Evolutionary conservation across 2,888 invertebrate species (phyloP).

Genomic region (Meta bourneti): DNA sequence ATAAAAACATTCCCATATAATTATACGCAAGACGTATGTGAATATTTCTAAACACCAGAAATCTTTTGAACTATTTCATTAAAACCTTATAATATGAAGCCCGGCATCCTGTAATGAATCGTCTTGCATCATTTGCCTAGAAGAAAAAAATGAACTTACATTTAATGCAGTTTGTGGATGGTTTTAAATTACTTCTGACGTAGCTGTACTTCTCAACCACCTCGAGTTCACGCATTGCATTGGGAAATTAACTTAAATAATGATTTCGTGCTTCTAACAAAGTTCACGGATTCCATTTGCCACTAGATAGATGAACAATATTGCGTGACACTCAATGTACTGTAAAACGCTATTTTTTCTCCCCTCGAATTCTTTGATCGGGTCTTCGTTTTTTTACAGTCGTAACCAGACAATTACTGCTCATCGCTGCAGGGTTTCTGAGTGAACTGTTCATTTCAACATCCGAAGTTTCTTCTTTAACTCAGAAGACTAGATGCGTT

Average conservation of each 20-base stretch:
- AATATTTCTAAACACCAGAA: background rate
- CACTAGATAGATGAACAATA: background rate
- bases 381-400: background rate
- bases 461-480: background rate
- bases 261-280: background rate
- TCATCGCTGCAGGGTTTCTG: background rate
- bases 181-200: background rate
- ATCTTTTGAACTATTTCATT: background rate
- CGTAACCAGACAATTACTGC: background rate
- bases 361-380: background rate
- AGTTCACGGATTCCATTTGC: conserved; percentile 1
- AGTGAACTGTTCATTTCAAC: background rate
- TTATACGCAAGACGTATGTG: too few relatives aligned
- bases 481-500: background rate
- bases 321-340: background rate
- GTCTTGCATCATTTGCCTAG: background rate
- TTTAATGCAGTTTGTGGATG: background rate
- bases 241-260: background rate
- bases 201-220: background rate
- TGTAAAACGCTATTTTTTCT: background rate
- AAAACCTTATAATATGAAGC: background rate
- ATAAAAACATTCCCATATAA: too few relatives aligned
- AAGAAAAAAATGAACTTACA: background rate
- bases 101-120: background rate
- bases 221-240: background rate